These are phyloP conservation scores for Amyelois transitella DNA, from an alignment of 1,140 invertebrate species.

Conservation along the genomic window DNA sequence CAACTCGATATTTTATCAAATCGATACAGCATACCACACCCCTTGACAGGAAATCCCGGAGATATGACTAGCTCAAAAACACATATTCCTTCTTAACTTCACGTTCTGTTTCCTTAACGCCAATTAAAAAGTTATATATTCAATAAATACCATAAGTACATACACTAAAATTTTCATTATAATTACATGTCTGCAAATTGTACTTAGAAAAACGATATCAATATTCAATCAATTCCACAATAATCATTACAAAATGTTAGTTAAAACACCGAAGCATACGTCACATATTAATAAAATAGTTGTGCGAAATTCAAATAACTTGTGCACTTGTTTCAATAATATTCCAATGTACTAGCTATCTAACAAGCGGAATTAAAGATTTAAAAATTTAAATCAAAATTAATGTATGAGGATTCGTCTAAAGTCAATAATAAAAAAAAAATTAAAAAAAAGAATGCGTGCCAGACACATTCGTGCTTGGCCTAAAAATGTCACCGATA, in stretches of 20 bases:
- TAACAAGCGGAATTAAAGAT: constrained; percentile 16
- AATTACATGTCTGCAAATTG: background rate
- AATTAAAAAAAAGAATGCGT: no score
- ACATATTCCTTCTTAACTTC: background rate
- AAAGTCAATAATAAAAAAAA: no score
- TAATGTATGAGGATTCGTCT: constrained; percentile 16
- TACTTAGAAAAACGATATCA: constrained; percentile 9
- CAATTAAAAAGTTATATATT: background rate
- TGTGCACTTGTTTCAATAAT: constrained; percentile 24
- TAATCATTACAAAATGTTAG: constrained; percentile 13
- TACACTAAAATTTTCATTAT: background rate
- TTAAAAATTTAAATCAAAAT: constrained; percentile 9
- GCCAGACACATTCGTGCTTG: no score
- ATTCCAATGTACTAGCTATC: constrained; percentile 13
- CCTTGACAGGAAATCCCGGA: background rate
- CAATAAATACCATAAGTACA: background rate
- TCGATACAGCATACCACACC: no score
- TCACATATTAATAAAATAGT: constrained; percentile 10
- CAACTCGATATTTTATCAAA: no score
- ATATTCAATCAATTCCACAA: constrained; percentile 21
- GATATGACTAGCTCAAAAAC: background rate
- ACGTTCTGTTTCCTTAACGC: background rate
- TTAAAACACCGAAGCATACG: constrained; percentile 16
- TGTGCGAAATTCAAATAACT: constrained; percentile 22
- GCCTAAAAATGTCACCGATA: no score